Conservation (phyloP, 2,888 invertebrate genomes). For the Eupithecia insigniata region DNA sequence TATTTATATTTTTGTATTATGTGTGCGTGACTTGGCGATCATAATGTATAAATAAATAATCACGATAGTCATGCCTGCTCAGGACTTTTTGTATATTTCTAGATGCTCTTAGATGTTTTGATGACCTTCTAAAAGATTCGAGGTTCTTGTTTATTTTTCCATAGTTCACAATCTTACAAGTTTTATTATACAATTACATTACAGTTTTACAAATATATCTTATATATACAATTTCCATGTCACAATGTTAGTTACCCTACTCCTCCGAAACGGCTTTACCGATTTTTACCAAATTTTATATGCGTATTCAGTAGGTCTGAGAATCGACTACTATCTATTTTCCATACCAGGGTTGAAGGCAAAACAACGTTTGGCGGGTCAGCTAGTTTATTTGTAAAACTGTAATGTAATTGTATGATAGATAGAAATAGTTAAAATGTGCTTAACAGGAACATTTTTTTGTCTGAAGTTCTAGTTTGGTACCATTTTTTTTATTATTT, state of each 20-base stretch:
- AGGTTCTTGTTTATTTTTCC: neutral
- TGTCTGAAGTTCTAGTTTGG: neutral
- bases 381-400: too few species aligned
- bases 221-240: too few species aligned
- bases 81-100: conserved; percentile 30
- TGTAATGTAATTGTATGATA: too few species aligned
- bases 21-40: conserved; percentile 16
- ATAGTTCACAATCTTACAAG: neutral
- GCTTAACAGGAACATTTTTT: neutral
- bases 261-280: too few species aligned
- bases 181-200: neutral
- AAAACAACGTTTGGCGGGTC: too few species aligned
- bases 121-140: neutral
- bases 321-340: too few species aligned
- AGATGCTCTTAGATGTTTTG: conserved; percentile 23
- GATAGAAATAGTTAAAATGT: neutral
- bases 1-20: conserved; percentile 34
- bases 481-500: too few species aligned
- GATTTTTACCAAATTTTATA: too few species aligned
- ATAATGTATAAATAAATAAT: conserved; percentile 22
- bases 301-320: too few species aligned
- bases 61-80: conserved; percentile 11
- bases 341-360: too few species aligned
- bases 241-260: too few species aligned
- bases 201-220: neutral